Conservation (phyloP, 2,888 invertebrate species). For the Dryadula phaetusa region DNA sequence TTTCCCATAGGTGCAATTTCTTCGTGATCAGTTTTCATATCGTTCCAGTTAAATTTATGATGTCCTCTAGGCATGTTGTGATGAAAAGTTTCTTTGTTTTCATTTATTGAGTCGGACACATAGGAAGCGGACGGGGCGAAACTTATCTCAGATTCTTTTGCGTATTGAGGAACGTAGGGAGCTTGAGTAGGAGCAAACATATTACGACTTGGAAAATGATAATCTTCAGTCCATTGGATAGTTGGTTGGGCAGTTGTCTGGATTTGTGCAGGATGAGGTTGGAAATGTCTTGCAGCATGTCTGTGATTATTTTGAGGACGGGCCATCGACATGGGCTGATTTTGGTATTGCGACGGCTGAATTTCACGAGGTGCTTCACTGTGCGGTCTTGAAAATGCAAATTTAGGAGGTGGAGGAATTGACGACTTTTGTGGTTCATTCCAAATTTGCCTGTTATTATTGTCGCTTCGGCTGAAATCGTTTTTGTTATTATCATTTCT, state of each 20-base stretch:
- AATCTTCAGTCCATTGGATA: constrained; percentile 2
- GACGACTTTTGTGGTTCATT: constrained; percentile 3
- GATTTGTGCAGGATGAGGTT: neutral
- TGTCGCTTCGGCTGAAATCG: neutral
- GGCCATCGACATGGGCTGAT: neutral
- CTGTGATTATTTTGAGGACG: constrained; percentile 8
- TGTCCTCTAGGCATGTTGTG: constrained; percentile 48
- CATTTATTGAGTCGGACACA: constrained; percentile 29
- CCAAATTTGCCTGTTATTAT: constrained; percentile 3
- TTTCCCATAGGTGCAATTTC: neutral
- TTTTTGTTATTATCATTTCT: neutral
- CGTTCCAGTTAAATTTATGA: constrained; percentile 55
- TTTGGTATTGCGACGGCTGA: neutral
- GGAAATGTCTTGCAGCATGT: constrained; percentile 7
- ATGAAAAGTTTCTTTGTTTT: constrained; percentile 19
- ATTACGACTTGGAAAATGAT: neutral
- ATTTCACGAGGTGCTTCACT: neutral
- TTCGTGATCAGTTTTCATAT: constrained; percentile 40
- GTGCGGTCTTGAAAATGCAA: constrained; percentile 26
- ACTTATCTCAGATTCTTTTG: constrained; percentile 13
- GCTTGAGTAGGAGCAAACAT: constrained; percentile 11
- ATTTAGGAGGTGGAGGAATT: constrained; percentile 29
- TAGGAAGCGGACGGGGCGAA: constrained; percentile 36
- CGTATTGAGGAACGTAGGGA: constrained; percentile 2
- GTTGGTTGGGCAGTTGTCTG: constrained; percentile 3